A percentile compares a stretch with the other conserved stretches of the same genome.
Evolutionary conservation across 2,888 invertebrate species (phyloP).

Genomic region (Trypoxylon attenuatum): DNA sequence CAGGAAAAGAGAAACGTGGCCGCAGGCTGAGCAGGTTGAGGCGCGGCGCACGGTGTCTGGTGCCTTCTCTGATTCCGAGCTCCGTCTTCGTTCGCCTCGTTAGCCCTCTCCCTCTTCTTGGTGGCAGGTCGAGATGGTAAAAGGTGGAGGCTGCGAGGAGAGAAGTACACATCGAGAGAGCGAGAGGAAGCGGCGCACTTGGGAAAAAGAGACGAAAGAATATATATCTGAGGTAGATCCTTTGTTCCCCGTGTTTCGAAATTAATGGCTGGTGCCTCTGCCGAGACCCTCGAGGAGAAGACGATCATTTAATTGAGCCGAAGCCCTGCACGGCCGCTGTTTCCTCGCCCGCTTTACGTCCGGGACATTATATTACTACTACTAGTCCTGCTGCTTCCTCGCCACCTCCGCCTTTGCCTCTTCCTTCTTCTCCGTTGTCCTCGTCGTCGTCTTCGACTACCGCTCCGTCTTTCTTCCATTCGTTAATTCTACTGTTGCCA

Average conservation of each 20-base stretch:
- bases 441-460: neutral
- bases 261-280: conserved; percentile 67
- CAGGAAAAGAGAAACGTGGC: conserved; percentile 66
- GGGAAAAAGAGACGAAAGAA: conserved; percentile 42
- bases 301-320: conserved; percentile 66
- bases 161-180: conserved; percentile 10
- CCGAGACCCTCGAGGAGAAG: conserved; percentile 56
- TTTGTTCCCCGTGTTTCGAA: conserved; percentile 71
- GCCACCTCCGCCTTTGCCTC: conserved; percentile 1
- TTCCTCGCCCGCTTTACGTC: conserved; percentile 48
- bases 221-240: conserved; percentile 63
- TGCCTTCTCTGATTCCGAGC: conserved; percentile 23
- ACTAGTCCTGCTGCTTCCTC: conserved; percentile 16
- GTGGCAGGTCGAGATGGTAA: conserved; percentile 49
- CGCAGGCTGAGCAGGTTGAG: conserved; percentile 68
- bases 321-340: conserved; percentile 51
- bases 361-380: conserved; percentile 44
- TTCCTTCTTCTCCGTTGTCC: neutral
- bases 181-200: neutral
- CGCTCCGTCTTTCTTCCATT: conserved; percentile 10
- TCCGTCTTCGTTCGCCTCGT: conserved; percentile 23
- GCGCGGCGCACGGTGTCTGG: conserved; percentile 54
- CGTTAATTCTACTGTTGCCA: conserved; percentile 10
- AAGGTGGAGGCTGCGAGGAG: conserved; percentile 28
- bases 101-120: conserved; percentile 39